These are phyloP conservation scores for Aphidius ervi DNA, from an alignment of 1,140 invertebrate species.

Conservation along the genomic window DNA sequence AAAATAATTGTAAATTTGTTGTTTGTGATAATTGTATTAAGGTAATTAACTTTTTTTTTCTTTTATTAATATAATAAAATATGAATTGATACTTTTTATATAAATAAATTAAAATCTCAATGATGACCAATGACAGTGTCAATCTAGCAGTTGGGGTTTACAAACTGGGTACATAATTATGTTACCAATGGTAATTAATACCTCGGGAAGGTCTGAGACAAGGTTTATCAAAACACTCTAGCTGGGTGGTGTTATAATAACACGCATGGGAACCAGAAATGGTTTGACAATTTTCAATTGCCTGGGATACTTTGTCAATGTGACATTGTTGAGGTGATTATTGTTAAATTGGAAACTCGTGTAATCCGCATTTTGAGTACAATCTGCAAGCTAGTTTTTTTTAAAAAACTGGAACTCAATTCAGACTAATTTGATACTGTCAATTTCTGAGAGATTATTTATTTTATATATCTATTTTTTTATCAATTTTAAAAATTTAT, in stretches of 20 bases:
- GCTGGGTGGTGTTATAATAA: conserved; percentile 44
- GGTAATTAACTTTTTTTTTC: conserved; percentile 44
- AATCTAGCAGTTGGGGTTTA: conserved; percentile 51
- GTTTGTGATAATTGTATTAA: conserved; percentile 62
- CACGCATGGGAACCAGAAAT: conserved; percentile 51
- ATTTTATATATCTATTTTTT: not conserved
- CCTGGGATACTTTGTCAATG: conserved; percentile 37
- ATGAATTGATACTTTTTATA: not conserved
- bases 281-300: conserved; percentile 38
- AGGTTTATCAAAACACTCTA: conserved; percentile 44
- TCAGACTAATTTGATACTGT: conserved; percentile 53
- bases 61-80: not conserved
- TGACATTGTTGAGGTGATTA: conserved; percentile 40
- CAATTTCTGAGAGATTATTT: conserved; percentile 40
- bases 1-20: conserved; percentile 55
- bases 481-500: not conserved
- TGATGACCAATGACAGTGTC: conserved; percentile 50
- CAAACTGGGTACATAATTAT: conserved; percentile 38
- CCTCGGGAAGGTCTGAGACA: conserved; percentile 54
- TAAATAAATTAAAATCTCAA: conserved; percentile 30
- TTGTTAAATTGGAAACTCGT: conserved; percentile 45
- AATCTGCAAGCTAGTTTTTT: conserved; percentile 45
- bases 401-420: conserved; percentile 46
- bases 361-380: conserved; percentile 48
- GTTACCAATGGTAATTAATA: conserved; percentile 26